phyloP scores from a whole-genome alignment of 2,888 invertebrate genomes.

The Andrena camellia region DNA sequence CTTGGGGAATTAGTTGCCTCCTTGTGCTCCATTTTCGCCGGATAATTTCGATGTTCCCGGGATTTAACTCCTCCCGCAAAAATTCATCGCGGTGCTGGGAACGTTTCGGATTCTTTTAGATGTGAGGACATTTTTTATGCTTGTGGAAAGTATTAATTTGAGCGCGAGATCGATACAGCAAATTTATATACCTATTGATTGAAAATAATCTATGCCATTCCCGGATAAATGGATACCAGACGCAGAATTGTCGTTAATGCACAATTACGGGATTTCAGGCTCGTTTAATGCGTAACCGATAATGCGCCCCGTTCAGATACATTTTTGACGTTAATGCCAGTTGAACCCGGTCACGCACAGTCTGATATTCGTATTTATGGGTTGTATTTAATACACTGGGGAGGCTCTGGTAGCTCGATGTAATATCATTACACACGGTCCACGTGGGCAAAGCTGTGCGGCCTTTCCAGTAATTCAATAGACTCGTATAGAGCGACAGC shows the following conservation, averaged over 20 bases:
- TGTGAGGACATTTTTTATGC: too few relatives aligned
- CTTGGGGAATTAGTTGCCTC: not conserved
- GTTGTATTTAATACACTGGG: conserved; percentile 54
- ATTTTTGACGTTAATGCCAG: conserved; percentile 51
- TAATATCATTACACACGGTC: conserved; percentile 49
- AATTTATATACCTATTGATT: not conserved
- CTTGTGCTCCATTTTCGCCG: not conserved
- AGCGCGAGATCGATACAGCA: not conserved
- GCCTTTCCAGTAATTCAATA: conserved; percentile 50
- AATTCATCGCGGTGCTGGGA: too few relatives aligned
- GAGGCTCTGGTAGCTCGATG: conserved; percentile 37
- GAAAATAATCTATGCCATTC: conserved; percentile 17
- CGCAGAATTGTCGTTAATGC: conserved; percentile 11
- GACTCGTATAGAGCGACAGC: not conserved
- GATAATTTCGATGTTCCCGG: not conserved
- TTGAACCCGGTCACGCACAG: not conserved
- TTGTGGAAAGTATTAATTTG: conserved; percentile 18
- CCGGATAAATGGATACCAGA: conserved; percentile 14
- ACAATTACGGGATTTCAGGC: conserved; percentile 35
- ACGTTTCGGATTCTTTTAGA: not conserved
- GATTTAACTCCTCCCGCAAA: not conserved
- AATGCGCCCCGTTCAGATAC: conserved; percentile 28
- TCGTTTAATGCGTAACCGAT: conserved; percentile 46
- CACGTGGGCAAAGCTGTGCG: conserved; percentile 22
- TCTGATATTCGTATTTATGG: conserved; percentile 56